Evolutionary conservation across 2,797 vertebrate species (phyloP).

Genomic region (Eurystomus glaucurus): DNA sequence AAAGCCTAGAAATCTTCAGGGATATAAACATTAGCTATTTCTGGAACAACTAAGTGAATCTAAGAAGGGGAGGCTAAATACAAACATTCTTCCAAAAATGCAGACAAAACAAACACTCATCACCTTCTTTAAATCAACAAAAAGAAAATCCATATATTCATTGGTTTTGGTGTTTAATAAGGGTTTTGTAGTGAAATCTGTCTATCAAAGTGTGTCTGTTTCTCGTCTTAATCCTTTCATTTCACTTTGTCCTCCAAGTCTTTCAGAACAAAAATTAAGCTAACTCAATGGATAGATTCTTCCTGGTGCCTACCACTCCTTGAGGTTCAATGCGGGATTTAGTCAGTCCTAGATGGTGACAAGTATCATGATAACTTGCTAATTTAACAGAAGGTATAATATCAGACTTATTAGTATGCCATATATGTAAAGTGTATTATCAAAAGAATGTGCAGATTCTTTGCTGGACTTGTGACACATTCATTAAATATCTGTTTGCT

Average conservation of each 20-base stretch:
- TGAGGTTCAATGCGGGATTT: neutral
- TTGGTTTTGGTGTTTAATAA: neutral
- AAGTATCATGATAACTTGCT: neutral
- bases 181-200: neutral
- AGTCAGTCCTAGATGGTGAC: neutral
- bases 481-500: neutral
- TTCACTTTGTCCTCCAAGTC: neutral
- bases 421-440: neutral
- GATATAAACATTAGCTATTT: conserved; percentile 45
- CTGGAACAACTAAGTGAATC: conserved; percentile 26
- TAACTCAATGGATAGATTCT: neutral
- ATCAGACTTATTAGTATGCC: neutral
- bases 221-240: neutral
- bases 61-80: neutral
- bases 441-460: neutral
- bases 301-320: neutral
- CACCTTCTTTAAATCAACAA: neutral
- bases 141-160: neutral
- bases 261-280: neutral
- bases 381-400: neutral
- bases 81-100: conserved; percentile 4
- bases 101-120: neutral
- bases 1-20: conserved; percentile 30
- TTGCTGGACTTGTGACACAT: neutral
- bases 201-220: neutral